Base-by-base conservation (phyloP, 2,113 vertebrate species). In the Aegotheles bennettii region DNA sequence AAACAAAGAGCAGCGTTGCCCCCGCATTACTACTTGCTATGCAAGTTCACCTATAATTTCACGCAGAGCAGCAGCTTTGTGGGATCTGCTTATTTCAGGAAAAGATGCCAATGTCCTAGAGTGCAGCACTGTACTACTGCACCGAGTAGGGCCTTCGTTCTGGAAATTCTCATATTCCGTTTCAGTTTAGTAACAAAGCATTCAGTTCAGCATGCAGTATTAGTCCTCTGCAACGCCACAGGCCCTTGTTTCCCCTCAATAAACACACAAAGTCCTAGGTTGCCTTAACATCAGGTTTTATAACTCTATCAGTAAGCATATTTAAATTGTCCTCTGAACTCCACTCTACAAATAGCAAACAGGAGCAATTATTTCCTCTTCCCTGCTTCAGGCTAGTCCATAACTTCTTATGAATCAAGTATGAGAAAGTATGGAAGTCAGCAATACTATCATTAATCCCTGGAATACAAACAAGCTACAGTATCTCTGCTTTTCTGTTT, bases 21-120 rank as follows among this genome's bases (percentile, higher is more conserved):
- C 68, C 35, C 3, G 48, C 90, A 87, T 67, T 20, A 64, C 74
- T 57, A 75, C 33, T 93, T 65, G 81, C 78, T 42, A 63, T 51
- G 75, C 68, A 89, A 97, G 89, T 92, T 90, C 87, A 95, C 93
- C 96, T 96, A 87, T 82, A 84, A 96, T 97, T 96, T 95, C 94
- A 77, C 25, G 56, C 63, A 87, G 78, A 94, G 93, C 95, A 96
- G 95, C 94, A 89, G 96, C 85, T 92, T 84, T 87, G 93, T 92
- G 93, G 89, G 88, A 93, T 83, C 84, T 94, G 93, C 94, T 97
- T 97, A 96, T 97, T 94, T 92, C 93, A 73, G 81, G 76, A 96
- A 92, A 94, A 94, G 91, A 94, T 95, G 94, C 71, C 89, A 91
- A 56, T 24, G 85, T 89, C 90, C 96, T 93, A 79, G 94, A 97